Conservation (phyloP, 2,113 vertebrate genomes). For the Burhinus bistriatus region DNA sequence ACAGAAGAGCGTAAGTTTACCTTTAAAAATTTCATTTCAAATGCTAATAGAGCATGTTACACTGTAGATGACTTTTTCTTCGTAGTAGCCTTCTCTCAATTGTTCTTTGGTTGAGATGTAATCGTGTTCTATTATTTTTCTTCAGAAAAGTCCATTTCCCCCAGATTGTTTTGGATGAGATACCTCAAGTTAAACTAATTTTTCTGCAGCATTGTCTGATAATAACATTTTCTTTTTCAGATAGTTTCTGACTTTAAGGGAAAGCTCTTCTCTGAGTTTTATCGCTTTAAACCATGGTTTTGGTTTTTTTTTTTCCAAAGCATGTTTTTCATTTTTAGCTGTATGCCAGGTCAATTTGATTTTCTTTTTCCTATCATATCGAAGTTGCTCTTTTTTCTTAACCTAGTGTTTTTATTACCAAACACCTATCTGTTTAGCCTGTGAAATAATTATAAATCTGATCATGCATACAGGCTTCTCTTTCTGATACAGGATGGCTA, state of each 20-base stretch:
- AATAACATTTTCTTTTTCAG: neutral
- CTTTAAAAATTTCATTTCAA: neutral
- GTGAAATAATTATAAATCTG: neutral
- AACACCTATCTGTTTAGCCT: neutral
- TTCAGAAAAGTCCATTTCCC: neutral
- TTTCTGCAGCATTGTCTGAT: neutral
- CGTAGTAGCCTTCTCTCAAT: neutral
- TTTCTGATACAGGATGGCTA: constrained; percentile 87
- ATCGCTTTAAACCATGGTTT: neutral
- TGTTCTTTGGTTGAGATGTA: neutral
- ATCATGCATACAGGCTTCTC: neutral
- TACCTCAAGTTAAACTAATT: neutral
- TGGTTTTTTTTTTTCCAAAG: neutral
- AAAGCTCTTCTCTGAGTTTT: neutral
- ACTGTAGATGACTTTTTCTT: neutral
- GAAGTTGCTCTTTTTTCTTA: neutral
- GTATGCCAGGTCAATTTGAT: neutral
- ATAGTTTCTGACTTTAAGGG: neutral
- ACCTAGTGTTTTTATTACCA: neutral
- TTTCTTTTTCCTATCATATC: neutral
- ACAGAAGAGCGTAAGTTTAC: constrained; percentile 91
- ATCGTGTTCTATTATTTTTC: neutral
- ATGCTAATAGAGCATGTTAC: neutral
- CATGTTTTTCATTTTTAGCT: neutral
- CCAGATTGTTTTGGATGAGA: neutral